These are phyloP conservation scores for Drosophila maculinotata DNA, from an alignment of 2,888 invertebrate species.

Conservation along the genomic window DNA sequence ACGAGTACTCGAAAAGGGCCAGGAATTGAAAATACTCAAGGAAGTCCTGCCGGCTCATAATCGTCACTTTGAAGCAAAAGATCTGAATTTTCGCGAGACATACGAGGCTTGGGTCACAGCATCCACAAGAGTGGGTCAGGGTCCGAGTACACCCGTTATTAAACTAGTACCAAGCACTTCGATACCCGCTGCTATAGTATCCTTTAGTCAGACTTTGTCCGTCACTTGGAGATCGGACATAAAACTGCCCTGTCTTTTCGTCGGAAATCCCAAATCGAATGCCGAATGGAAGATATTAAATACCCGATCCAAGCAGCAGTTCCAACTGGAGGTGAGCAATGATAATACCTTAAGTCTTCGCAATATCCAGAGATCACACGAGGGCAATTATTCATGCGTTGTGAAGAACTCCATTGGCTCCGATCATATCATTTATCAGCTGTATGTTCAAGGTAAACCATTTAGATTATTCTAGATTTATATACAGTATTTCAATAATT, in stretches of 20 bases:
- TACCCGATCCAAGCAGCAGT: conserved; percentile 81
- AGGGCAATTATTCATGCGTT: conserved; percentile 87
- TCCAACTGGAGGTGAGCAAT: conserved; percentile 84
- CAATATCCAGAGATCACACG: conserved; percentile 86
- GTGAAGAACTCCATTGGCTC: conserved; percentile 86
- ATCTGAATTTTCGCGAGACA: conserved; percentile 86
- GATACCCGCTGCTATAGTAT: conserved; percentile 87
- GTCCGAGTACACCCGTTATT: conserved; percentile 87
- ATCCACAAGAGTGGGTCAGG: conserved; percentile 88
- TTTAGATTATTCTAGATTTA: neutral
- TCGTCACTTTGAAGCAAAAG: conserved; percentile 86
- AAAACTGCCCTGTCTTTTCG: conserved; percentile 86
- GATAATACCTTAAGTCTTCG: conserved; percentile 86
- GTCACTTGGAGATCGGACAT: conserved; percentile 87
- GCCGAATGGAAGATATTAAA: conserved; percentile 86
- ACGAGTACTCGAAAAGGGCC: conserved; percentile 86
- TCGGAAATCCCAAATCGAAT: conserved; percentile 86
- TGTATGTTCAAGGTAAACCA: conserved; percentile 86
- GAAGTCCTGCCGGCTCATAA: conserved; percentile 85
- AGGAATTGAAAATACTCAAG: conserved; percentile 86
- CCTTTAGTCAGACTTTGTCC: conserved; percentile 86
- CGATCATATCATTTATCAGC: conserved; percentile 86
- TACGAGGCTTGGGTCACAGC: conserved; percentile 89
- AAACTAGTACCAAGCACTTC: conserved; percentile 86
- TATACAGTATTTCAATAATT: neutral